Conservation (phyloP, 2,113 vertebrate genomes). For the Genyomyrus donnyi region DNA sequence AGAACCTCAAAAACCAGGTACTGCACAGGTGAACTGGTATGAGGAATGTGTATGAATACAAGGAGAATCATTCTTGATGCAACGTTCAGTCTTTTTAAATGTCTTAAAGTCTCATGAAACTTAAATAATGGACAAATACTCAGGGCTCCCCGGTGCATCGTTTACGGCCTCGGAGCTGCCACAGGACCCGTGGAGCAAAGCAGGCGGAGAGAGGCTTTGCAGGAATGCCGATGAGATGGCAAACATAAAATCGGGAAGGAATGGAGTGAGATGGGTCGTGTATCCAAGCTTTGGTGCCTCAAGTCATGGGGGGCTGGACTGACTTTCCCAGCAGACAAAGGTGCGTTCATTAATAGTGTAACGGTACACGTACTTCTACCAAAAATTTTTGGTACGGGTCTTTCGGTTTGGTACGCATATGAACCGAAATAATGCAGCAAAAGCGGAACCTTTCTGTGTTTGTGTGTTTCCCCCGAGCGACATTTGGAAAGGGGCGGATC, state of each 20-base stretch:
- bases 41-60: background rate
- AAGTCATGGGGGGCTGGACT: background rate
- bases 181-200: background rate
- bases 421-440: too few species aligned
- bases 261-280: background rate
- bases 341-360: background rate
- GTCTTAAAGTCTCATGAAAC: background rate
- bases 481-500: too few species aligned
- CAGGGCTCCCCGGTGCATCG: background rate
- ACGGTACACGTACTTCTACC: too few species aligned
- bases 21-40: background rate
- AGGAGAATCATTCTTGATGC: background rate
- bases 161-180: background rate
- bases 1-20: background rate
- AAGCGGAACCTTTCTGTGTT: too few species aligned
- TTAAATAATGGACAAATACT: background rate
- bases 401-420: too few species aligned
- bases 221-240: background rate
- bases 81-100: background rate
- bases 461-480: too few species aligned
- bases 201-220: background rate
- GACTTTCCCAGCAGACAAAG: background rate
- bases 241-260: background rate
- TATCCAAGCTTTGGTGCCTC: background rate
- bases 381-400: too few species aligned